Evolutionary conservation across 2,113 vertebrate species (phyloP), one percentile per base, ranked within the genome.

Genomic region (Apistogramma diplotaenia): DNA sequence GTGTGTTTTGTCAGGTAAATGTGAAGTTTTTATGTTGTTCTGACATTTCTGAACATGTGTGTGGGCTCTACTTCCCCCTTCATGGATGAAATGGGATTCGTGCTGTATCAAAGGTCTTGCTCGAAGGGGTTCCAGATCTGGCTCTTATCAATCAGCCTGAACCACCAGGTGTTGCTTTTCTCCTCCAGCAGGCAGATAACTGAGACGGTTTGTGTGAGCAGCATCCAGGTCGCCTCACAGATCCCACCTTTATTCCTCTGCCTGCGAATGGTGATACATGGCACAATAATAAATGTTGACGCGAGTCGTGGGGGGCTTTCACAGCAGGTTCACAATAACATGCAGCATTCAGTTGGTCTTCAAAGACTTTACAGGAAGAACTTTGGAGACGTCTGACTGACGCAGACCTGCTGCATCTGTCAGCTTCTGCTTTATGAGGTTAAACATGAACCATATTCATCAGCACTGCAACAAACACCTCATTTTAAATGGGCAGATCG

Each of bases 161-260:
- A n/a, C 40, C 35, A 43, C 55, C 40, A 58, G 55, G 35, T 58
- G 73, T 57, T 58, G 73, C 54, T 37, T 56, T 56, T 40, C 25
- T 37, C 71, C 53, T 70, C n/a, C 53, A 74, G 70, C 51, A 73
- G 70, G 15, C 67, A 72, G 67, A 70, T 70, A 70, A 70, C 62
- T 29, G 40, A 70, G 51, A 73, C 53, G 25, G 21, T 56, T 74
- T 74, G 71, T 56, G 53, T 40, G 56, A 56, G 53, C 71, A 74
- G 71, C 53, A 55, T 55, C 37, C 37, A 58, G 54, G 73, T 58
- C 25, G 57, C 35, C 73, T 75, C 35, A 46, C 73, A 43, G 55
- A 75, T 75, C 29, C 73, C 23, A 58, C 35, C 46, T 27, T 57
- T 40, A 58, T 74, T 74, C 23, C 54, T 74, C 54, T 40, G 21